These are phyloP conservation scores for Talpa occidentalis DNA, from an alignment of 2,113 vertebrate species.

Conservation along the genomic window DNA sequence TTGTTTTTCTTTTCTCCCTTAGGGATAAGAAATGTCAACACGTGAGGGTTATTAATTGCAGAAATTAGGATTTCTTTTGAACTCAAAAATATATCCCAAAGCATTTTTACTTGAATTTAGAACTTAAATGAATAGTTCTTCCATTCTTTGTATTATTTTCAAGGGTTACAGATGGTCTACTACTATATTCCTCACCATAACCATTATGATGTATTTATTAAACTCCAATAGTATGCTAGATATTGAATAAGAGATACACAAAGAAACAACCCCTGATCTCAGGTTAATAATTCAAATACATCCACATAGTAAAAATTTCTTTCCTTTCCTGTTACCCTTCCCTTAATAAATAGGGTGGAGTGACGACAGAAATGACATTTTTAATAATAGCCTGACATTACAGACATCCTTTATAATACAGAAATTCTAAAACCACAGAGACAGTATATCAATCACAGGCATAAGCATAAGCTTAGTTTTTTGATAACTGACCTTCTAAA, in stretches of 20 bases:
- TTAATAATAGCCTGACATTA: background rate
- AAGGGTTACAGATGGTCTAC: background rate
- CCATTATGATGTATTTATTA: slow-evolving; percentile 46
- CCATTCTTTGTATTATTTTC: slow-evolving; percentile 47
- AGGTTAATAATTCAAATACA: slow-evolving; percentile 3
- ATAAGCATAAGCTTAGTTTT: background rate
- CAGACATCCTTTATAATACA: slow-evolving; percentile 34
- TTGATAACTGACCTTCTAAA: slow-evolving; percentile 5
- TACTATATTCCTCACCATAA: background rate
- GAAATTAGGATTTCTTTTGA: slow-evolving; percentile 45
- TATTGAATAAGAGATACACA: slow-evolving; percentile 29
- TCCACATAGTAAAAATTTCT: background rate
- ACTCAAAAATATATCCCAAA: slow-evolving; percentile 17
- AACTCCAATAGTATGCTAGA: background rate
- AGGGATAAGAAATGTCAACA: slow-evolving; percentile 4
- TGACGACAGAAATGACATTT: slow-evolving; percentile 8
- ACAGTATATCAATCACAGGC: background rate
- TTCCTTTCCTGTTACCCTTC: slow-evolving; percentile 25
- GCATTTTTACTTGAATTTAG: slow-evolving; percentile 23
- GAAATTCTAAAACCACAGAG: slow-evolving; percentile 48
- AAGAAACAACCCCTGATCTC: slow-evolving; percentile 39
- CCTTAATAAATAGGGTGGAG: background rate
- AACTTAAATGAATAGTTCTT: slow-evolving; percentile 42
- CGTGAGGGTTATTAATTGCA: background rate
- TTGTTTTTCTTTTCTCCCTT: slow-evolving; percentile 3